A percentile compares a stretch with the other conserved stretches of the same genome.
Evolutionary conservation across 2,113 vertebrate genomes (phyloP).

Genomic region (Rhegmatorhina hoffmannsi): DNA sequence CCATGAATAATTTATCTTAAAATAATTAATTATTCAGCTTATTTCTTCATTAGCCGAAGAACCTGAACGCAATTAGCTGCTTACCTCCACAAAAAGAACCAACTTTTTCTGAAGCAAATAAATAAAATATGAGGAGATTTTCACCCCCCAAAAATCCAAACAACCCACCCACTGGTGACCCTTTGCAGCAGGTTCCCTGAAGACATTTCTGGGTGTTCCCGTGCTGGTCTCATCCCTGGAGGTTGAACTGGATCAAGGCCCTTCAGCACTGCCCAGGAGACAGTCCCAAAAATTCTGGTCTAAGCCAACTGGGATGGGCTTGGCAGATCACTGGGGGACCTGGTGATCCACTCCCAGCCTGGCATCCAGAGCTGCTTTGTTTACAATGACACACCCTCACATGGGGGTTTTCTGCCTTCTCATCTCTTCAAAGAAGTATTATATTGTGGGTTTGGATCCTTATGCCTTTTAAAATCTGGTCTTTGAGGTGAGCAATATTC

Average conservation of each 20-base stretch:
- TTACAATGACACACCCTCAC: fast-evolving
- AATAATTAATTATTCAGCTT: slow-evolving; percentile 67
- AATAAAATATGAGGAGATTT: slow-evolving; percentile 10
- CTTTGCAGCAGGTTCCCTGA: background rate
- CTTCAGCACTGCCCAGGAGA: fast-evolving
- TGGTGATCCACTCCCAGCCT: background rate
- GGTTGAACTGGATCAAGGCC: background rate
- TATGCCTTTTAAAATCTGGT: background rate
- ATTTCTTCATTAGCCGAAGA: slow-evolving; percentile 63
- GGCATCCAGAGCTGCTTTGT: background rate
- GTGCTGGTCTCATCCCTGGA: fast-evolving
- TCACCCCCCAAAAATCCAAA: background rate
- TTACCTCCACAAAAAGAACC: slow-evolving; percentile 27
- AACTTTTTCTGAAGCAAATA: background rate
- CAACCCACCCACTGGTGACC: background rate
- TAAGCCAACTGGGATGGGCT: background rate
- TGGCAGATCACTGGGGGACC: background rate
- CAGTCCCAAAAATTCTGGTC: background rate
- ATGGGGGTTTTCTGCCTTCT: background rate
- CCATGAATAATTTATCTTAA: slow-evolving; percentile 57
- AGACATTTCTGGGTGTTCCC: background rate
- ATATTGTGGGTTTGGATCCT: background rate
- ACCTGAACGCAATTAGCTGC: slow-evolving; percentile 43
- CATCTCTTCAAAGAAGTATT: background rate
- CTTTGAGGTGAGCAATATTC: background rate